phyloP scores from a whole-genome alignment of 2,888 invertebrate species.

The Biston stratarius region DNA sequence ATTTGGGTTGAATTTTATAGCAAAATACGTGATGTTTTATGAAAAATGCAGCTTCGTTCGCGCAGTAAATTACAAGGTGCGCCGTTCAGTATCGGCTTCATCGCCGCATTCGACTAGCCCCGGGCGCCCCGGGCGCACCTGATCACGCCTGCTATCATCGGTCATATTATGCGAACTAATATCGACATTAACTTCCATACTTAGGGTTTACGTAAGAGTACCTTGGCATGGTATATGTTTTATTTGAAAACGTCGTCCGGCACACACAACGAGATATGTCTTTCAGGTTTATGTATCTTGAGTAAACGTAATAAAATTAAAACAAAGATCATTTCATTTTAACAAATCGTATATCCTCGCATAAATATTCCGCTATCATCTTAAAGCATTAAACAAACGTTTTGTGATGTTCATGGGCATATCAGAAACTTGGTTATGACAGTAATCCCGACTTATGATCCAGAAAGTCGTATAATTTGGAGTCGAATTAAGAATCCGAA shows the following conservation, averaged over 20 bases:
- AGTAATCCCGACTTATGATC: conserved; percentile 80
- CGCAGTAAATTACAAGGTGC: conserved; percentile 71
- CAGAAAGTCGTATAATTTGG: conserved; percentile 77
- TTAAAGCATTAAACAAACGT: conserved; percentile 77
- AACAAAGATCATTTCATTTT: conserved; percentile 52
- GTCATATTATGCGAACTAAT: conserved; percentile 71
- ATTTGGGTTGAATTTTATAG: conserved; percentile 41
- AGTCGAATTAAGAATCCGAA: conserved; percentile 75
- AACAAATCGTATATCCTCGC: conserved; percentile 60
- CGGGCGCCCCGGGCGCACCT: conserved; percentile 75
- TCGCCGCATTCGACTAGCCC: conserved; percentile 75
- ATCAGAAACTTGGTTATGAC: conserved; percentile 70
- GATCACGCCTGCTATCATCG: conserved; percentile 70
- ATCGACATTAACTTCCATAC: conserved; percentile 65
- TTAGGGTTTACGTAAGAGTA: conserved; percentile 39
- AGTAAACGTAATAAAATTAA: conserved; percentile 43
- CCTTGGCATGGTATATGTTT: conserved; percentile 24
- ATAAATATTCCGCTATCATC: conserved; percentile 68
- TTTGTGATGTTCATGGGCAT: conserved; percentile 70
- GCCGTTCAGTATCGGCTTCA: conserved; percentile 73
- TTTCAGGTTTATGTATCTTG: conserved; percentile 26
- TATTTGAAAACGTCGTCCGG: conserved; percentile 14
- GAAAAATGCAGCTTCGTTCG: conserved; percentile 55
- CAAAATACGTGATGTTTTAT: conserved; percentile 47
- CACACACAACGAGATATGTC: conserved; percentile 13